Evolutionary conservation across 2,888 invertebrate species (phyloP).

Genomic region (Andrena bucephala): DNA sequence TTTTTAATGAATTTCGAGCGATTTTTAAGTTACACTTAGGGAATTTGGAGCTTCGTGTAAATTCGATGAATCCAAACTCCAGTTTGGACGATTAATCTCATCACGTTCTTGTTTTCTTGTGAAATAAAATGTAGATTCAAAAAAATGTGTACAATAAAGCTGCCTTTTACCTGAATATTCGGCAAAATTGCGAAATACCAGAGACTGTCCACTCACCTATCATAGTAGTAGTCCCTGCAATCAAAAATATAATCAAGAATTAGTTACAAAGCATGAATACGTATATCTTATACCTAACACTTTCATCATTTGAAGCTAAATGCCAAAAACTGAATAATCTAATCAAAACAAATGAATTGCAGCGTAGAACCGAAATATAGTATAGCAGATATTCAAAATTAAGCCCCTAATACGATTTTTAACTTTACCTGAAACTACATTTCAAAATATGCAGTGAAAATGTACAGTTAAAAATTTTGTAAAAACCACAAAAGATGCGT

Average conservation of each 20-base stretch:
- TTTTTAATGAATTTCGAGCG: not conserved
- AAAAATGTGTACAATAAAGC: not conserved
- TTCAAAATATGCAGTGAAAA: too few species aligned
- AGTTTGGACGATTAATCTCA: too few species aligned
- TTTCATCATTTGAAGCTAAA: not conserved
- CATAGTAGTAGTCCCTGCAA: conserved; percentile 90
- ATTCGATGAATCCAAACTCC: not conserved
- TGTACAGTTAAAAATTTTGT: not conserved
- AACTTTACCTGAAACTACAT: too few species aligned
- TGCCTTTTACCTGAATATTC: conserved; percentile 8
- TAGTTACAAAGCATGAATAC: conserved; percentile 6
- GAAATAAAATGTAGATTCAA: not conserved
- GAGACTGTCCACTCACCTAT: conserved; percentile 86
- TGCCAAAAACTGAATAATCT: not conserved
- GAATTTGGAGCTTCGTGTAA: not conserved
- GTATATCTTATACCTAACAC: not conserved
- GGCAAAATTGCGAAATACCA: not conserved
- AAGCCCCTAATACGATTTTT: too few species aligned
- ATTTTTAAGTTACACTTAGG: not conserved
- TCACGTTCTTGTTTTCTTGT: too few species aligned
- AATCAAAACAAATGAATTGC: not conserved
- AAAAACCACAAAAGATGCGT: not conserved
- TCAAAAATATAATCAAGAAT: conserved; percentile 79
- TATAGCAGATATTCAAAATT: too few species aligned
- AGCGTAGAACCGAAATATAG: too few species aligned